Evolutionary conservation across 2,888 invertebrate species (phyloP).

Genomic region (Luffia ferchaultella): DNA sequence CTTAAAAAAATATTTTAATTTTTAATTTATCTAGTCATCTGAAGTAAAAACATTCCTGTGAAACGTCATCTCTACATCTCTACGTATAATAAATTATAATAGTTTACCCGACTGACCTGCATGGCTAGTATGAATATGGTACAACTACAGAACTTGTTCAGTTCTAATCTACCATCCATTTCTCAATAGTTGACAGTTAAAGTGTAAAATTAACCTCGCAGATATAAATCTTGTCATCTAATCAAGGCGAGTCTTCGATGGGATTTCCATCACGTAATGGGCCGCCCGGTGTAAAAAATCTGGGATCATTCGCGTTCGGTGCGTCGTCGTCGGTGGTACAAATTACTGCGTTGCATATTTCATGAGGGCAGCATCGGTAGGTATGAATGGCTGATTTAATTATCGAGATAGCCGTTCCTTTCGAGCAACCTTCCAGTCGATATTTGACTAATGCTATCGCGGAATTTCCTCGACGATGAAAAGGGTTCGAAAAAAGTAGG

Average conservation of each 20-base stretch:
- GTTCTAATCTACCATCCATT: too few relatives aligned
- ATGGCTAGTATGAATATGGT: too few relatives aligned
- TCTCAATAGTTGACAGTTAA: too few relatives aligned
- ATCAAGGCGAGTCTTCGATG: conserved; percentile 12
- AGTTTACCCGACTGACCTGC: too few relatives aligned
- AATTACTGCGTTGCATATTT: conserved; percentile 59
- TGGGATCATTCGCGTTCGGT: conserved; percentile 25
- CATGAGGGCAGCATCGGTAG: conserved; percentile 46
- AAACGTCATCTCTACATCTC: too few relatives aligned
- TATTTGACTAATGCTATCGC: conserved; percentile 21
- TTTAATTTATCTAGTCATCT: too few relatives aligned
- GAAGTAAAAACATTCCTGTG: too few relatives aligned
- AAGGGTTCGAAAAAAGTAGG: conserved; percentile 5
- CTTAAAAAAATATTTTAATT: too few relatives aligned
- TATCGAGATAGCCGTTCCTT: conserved; percentile 37
- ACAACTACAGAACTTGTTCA: too few relatives aligned
- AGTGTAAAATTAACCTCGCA: too few relatives aligned
- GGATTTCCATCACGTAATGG: not conserved
- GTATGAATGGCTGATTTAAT: conserved; percentile 58
- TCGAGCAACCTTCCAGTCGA: conserved; percentile 7
- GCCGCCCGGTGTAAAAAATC: conserved; percentile 22
- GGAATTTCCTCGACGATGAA: not conserved
- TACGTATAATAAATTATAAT: too few relatives aligned
- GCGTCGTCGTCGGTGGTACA: conserved; percentile 29
- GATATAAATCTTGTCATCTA: too few relatives aligned